Conservation (phyloP, 2,113 vertebrate species). For the Xenopus laevis region DNA sequence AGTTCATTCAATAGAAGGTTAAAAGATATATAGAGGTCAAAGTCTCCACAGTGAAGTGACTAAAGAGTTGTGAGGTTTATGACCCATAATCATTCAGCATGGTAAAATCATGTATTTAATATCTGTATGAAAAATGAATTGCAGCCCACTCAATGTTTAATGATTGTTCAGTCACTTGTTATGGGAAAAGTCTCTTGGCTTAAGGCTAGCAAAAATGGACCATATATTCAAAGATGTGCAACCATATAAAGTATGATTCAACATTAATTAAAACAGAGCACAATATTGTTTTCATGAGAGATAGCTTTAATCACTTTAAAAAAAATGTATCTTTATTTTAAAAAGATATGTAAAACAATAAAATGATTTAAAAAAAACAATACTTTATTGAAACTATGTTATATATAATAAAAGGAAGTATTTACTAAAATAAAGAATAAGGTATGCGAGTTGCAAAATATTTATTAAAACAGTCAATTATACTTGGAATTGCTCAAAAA, state of each 20-base stretch:
- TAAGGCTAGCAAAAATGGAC: conserved; percentile 17
- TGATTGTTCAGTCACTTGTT: conserved; percentile 34
- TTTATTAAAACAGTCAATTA: no score
- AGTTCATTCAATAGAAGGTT: conserved; percentile 17
- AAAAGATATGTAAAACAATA: no score
- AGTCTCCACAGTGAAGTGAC: conserved; percentile 9
- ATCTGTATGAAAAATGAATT: conserved; percentile 41
- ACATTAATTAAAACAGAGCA: background rate
- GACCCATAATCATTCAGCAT: conserved; percentile 35
- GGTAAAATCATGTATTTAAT: conserved; percentile 45
- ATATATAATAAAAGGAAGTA: no score
- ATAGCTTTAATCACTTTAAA: background rate
- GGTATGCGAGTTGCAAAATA: no score
- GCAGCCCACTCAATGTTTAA: conserved; percentile 45
- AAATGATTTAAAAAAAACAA: background rate
- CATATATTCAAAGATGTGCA: background rate
- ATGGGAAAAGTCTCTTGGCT: conserved; percentile 12
- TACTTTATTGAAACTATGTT: no score
- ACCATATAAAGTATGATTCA: background rate
- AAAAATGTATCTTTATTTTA: no score
- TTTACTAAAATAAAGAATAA: no score
- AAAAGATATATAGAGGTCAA: conserved; percentile 42
- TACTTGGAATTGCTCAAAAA: no score
- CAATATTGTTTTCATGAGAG: background rate
- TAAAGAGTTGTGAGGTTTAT: conserved; percentile 37